Evolutionary conservation across 1,140 invertebrate species (phyloP).

Genomic region (Mya arenaria): DNA sequence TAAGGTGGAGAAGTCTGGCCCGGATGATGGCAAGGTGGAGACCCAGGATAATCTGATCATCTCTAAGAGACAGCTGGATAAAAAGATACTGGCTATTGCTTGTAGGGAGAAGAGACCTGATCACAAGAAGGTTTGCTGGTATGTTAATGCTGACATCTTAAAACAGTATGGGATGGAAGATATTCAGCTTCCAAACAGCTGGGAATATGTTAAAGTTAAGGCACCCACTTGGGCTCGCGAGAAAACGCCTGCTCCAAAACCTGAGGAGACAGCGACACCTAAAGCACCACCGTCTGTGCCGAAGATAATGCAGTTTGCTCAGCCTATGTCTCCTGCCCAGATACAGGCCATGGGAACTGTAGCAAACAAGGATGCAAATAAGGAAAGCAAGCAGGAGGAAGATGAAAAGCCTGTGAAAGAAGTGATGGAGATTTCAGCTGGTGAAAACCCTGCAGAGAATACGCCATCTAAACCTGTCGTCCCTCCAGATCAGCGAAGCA

Average conservation of each 20-base stretch:
- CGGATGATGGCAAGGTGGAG: conserved; percentile 24
- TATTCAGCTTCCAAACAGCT: conserved; percentile 74
- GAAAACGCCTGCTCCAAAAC: conserved; percentile 49
- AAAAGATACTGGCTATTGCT: conserved; percentile 83
- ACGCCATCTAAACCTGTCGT: neutral
- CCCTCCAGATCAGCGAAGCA: conserved; percentile 27
- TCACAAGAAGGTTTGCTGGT: conserved; percentile 86
- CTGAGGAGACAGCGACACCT: conserved; percentile 29
- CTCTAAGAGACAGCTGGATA: conserved; percentile 78
- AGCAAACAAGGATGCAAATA: neutral
- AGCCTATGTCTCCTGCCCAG: conserved; percentile 63
- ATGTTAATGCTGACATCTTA: conserved; percentile 84
- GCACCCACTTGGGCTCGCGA: conserved; percentile 25
- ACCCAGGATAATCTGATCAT: conserved; percentile 57
- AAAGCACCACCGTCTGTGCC: conserved; percentile 48
- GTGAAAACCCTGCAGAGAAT: neutral
- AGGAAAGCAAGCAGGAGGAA: neutral
- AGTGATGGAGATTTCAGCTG: neutral
- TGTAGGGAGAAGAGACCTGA: conserved; percentile 81
- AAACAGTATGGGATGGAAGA: conserved; percentile 84
- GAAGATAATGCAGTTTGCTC: conserved; percentile 64
- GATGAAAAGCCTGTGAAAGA: neutral
- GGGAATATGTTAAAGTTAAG: conserved; percentile 60
- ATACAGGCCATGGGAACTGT: conserved; percentile 51
- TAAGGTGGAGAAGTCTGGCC: conserved; percentile 8